Conservation (phyloP, 2,113 vertebrate genomes). For the Hippocampus guttulatus region DNA sequence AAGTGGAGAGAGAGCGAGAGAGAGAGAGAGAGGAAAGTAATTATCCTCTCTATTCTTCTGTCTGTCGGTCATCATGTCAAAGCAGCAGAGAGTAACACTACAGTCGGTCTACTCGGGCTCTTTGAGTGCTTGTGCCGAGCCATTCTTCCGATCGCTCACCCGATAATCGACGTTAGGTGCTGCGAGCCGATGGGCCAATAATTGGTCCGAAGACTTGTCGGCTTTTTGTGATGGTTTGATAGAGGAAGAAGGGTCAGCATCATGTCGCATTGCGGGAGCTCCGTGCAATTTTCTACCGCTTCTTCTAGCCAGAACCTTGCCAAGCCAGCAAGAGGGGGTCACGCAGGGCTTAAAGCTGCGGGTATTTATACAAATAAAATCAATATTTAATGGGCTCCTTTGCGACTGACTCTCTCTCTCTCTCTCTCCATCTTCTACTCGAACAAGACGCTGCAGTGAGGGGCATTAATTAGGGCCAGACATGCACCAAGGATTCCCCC, state of each 20-base stretch:
- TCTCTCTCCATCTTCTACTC: constrained; percentile 30
- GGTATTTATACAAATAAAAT: constrained; percentile 71
- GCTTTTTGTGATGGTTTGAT: constrained; percentile 47
- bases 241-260: constrained; percentile 15
- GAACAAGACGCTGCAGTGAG: constrained; percentile 58
- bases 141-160: constrained; percentile 34
- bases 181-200: constrained; percentile 42
- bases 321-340: constrained; percentile 42
- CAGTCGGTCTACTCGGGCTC: constrained; percentile 16
- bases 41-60: constrained; percentile 16
- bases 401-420: constrained; percentile 21
- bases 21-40: constrained; percentile 12
- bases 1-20: not conserved
- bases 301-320: constrained; percentile 29
- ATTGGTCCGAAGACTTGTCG: constrained; percentile 42
- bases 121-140: constrained; percentile 29
- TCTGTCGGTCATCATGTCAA: constrained; percentile 16
- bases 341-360: constrained; percentile 52
- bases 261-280: constrained; percentile 65
- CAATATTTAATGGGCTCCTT: constrained; percentile 59
- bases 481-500: constrained; percentile 56
- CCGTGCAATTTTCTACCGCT: constrained; percentile 21
- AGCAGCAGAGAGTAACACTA: constrained; percentile 4
- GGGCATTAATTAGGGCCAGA: constrained; percentile 66
- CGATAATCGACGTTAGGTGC: constrained; percentile 36